Conservation (phyloP, 2,797 vertebrate genomes). For the Anguilla marmorata region DNA sequence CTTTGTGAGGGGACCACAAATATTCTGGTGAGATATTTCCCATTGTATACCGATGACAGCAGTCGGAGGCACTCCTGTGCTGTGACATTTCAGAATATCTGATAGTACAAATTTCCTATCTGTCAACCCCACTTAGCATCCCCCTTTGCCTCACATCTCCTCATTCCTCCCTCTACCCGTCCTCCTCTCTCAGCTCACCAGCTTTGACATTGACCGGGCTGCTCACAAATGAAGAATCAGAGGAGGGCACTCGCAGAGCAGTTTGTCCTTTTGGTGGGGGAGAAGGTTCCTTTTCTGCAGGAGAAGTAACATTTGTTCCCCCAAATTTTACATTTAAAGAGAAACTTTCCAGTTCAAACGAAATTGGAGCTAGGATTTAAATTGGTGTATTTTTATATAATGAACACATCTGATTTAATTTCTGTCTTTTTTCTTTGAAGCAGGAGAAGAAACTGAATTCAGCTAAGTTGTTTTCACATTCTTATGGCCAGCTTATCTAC, state of each 20-base stretch:
- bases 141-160: conserved; percentile 3
- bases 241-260: background rate
- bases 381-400: background rate
- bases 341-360: background rate
- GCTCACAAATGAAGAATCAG: background rate
- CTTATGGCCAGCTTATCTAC: background rate
- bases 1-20: background rate
- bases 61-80: conserved; percentile 50
- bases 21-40: conserved; percentile 3
- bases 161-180: background rate
- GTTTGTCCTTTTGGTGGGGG: background rate
- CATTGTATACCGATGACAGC: conserved; percentile 10
- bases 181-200: conserved; percentile 9
- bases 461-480: background rate
- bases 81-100: conserved; percentile 66
- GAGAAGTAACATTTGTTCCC: background rate
- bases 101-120: conserved; percentile 68
- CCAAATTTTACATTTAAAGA: background rate
- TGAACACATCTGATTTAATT: background rate
- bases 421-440: background rate
- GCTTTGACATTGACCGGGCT: background rate
- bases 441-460: background rate
- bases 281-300: background rate
- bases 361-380: background rate
- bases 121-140: conserved; percentile 32